Conservation (phyloP, 2,113 vertebrate species). For the Gavia stellata region DNA sequence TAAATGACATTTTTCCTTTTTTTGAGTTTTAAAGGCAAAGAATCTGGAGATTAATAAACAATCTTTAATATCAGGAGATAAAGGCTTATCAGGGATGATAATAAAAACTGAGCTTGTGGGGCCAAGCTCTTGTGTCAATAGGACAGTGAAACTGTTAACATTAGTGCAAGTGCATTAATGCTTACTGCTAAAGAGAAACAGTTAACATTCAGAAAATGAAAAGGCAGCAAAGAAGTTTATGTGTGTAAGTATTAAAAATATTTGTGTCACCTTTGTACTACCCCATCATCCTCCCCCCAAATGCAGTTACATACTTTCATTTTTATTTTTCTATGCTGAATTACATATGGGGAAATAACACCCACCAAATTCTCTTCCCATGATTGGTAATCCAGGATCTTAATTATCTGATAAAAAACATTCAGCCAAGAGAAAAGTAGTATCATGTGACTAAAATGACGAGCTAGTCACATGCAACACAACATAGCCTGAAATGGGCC, state of each 20-base stretch:
- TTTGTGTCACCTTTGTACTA: not conserved
- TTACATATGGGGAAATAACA: not conserved
- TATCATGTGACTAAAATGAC: not conserved
- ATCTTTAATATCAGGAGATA: not conserved
- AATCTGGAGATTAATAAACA: not conserved
- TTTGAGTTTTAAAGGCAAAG: not conserved
- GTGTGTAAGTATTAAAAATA: not conserved
- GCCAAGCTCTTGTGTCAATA: not conserved
- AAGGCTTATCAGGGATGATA: not conserved
- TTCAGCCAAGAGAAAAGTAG: not conserved
- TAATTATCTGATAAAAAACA: not conserved
- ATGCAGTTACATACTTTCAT: not conserved
- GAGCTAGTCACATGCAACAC: too few species aligned
- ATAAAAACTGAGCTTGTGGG: not conserved
- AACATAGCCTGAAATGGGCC: not conserved
- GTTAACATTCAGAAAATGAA: not conserved
- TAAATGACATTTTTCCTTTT: not conserved
- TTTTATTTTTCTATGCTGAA: not conserved
- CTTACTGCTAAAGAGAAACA: not conserved
- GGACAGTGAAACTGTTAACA: not conserved
- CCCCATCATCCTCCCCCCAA: not conserved
- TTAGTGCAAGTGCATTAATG: not conserved
- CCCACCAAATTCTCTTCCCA: not conserved
- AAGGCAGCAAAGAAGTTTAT: not conserved
- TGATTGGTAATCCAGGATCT: not conserved